These are phyloP conservation scores for Ephialtes manifestator DNA, from an alignment of 2,888 invertebrate species.

Conservation along the genomic window DNA sequence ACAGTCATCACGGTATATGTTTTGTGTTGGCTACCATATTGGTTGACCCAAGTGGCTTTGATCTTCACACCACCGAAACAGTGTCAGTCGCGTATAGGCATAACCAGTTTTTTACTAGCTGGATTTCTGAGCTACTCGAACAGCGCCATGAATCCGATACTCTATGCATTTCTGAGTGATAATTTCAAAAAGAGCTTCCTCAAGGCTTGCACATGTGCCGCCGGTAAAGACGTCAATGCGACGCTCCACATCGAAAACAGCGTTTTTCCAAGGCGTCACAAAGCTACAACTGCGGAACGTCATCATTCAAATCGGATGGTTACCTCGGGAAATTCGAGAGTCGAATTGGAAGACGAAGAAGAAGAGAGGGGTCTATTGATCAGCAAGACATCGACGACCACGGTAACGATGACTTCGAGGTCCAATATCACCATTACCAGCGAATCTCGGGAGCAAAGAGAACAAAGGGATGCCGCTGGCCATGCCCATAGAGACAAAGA, in stretches of 20 bases:
- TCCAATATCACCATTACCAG: slow-evolving; percentile 85
- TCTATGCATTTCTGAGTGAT: slow-evolving; percentile 97
- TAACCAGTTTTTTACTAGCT: slow-evolving; percentile 94
- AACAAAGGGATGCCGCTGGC: slow-evolving; percentile 69
- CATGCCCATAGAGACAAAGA: slow-evolving; percentile 73
- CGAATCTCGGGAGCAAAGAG: slow-evolving; percentile 77
- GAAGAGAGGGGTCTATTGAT: slow-evolving; percentile 87
- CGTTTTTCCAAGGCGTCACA: slow-evolving; percentile 89
- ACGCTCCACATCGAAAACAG: slow-evolving; percentile 95
- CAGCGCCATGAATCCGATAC: slow-evolving; percentile 96
- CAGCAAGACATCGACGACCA: slow-evolving; percentile 87
- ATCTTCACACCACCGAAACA: slow-evolving; percentile 91
- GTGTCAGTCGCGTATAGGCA: slow-evolving; percentile 91
- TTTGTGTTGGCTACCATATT: slow-evolving; percentile 97
- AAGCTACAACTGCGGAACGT: slow-evolving; percentile 83
- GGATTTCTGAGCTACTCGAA: slow-evolving; percentile 95
- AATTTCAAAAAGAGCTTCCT: slow-evolving; percentile 98
- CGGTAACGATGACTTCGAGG: slow-evolving; percentile 88
- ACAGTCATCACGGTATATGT: slow-evolving; percentile 97
- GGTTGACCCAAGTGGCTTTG: slow-evolving; percentile 95
- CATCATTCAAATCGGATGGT: slow-evolving; percentile 77
- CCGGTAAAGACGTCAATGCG: slow-evolving; percentile 94
- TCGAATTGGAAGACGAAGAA: slow-evolving; percentile 85
- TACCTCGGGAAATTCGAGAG: slow-evolving; percentile 77
- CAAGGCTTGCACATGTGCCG: slow-evolving; percentile 96